These are phyloP conservation scores for Zaprionus taronus DNA, from an alignment of 1,140 invertebrate species.

Conservation along the genomic window DNA sequence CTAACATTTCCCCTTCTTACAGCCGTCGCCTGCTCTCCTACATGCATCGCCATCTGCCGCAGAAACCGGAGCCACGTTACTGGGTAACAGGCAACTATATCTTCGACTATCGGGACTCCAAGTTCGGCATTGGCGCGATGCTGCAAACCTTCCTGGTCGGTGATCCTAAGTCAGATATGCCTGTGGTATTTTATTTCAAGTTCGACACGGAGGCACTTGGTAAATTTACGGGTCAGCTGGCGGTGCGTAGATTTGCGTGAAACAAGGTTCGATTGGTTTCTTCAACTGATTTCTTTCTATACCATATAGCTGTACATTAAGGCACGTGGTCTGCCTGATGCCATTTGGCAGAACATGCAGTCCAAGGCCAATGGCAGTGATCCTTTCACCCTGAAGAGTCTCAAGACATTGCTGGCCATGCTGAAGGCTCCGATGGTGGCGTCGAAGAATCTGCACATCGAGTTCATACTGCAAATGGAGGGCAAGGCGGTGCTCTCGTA, in stretches of 20 bases:
- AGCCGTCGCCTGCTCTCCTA: constrained; percentile 87
- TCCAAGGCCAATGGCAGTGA: constrained; percentile 75
- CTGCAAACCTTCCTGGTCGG: constrained; percentile 87
- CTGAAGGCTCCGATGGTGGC: constrained; percentile 85
- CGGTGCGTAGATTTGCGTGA: constrained; percentile 81
- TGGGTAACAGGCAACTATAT: constrained; percentile 88
- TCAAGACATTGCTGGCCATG: constrained; percentile 85
- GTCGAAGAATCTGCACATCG: constrained; percentile 85
- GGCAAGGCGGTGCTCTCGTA: constrained; percentile 87
- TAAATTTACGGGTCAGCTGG: constrained; percentile 86
- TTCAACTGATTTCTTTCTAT: background rate
- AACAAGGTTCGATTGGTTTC: background rate
- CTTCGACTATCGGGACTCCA: constrained; percentile 87
- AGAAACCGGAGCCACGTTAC: constrained; percentile 84
- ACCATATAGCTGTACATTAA: constrained; percentile 86
- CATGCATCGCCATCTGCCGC: constrained; percentile 86
- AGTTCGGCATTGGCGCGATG: constrained; percentile 87
- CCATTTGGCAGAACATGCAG: constrained; percentile 74
- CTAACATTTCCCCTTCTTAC: constrained; percentile 47
- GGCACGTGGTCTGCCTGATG: constrained; percentile 85
- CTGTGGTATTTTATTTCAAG: constrained; percentile 86
- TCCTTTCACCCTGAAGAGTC: constrained; percentile 84
- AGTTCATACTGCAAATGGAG: constrained; percentile 86
- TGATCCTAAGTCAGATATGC: constrained; percentile 87
- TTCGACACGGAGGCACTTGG: constrained; percentile 87